phyloP scores from a whole-genome alignment of 2,797 vertebrate genomes.

The Aplochiton taeniatus region DNA sequence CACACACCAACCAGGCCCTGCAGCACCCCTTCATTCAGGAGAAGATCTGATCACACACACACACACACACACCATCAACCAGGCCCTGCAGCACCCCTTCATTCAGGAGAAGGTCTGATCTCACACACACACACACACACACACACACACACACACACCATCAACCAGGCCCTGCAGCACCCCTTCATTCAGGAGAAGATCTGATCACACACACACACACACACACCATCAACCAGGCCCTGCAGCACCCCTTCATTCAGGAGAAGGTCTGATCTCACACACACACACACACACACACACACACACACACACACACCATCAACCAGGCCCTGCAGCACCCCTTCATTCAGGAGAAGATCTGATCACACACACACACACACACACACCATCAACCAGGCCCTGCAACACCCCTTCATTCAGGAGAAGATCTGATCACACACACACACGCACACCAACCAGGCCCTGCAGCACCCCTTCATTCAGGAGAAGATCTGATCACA shows the following conservation, averaged over 20 bases:
- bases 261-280: constrained; percentile 99
- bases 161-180: constrained; percentile 99
- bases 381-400: too few species aligned
- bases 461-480: neutral
- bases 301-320: too few species aligned
- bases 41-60: too few species aligned
- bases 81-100: constrained; percentile 97
- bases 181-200: constrained; percentile 99
- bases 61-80: constrained; percentile 99
- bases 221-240: constrained; percentile 99
- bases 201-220: too few species aligned
- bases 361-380: constrained; percentile 49
- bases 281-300: too few species aligned
- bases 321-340: constrained; percentile 99
- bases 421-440: too few species aligned
- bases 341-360: constrained; percentile 99
- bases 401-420: too few species aligned
- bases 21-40: too few species aligned
- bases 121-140: constrained; percentile 19
- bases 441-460: neutral
- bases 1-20: too few species aligned
- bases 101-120: constrained; percentile 99
- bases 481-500: neutral
- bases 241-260: constrained; percentile 98
- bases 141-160: constrained; percentile 56